These are phyloP conservation scores for Megalonaias nervosa DNA, from an alignment of 1,140 invertebrate species.

Conservation along the genomic window DNA sequence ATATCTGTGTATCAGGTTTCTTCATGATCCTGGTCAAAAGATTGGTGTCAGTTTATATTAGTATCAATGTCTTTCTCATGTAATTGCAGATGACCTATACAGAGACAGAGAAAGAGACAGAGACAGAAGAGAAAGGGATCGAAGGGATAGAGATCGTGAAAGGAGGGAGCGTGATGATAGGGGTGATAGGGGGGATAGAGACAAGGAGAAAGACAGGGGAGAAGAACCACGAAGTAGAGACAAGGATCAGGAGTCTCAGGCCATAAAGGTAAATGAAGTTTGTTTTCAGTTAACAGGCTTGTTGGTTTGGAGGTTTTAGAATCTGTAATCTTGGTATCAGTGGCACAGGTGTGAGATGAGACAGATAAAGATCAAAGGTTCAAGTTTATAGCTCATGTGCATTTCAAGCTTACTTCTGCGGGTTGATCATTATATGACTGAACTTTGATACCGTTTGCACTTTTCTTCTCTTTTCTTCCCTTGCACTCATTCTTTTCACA, in stretches of 20 bases:
- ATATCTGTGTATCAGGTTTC: too few relatives aligned
- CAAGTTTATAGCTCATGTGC: too few relatives aligned
- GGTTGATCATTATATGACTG: too few relatives aligned
- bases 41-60: too few relatives aligned
- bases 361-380: too few relatives aligned
- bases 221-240: slow-evolving; percentile 53
- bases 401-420: too few relatives aligned
- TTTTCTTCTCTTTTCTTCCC: too few relatives aligned
- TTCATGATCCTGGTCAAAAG: too few relatives aligned
- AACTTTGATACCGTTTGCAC: too few relatives aligned
- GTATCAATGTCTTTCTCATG: too few relatives aligned
- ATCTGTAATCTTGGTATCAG: neutral
- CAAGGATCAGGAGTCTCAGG: slow-evolving; percentile 54
- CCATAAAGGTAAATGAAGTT: slow-evolving; percentile 57
- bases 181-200: slow-evolving; percentile 52
- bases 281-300: neutral
- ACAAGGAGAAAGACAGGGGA: slow-evolving; percentile 66
- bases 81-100: slow-evolving; percentile 2
- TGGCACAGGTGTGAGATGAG: neutral
- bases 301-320: neutral
- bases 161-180: slow-evolving; percentile 42
- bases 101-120: slow-evolving; percentile 59
- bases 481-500: too few relatives aligned
- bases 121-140: slow-evolving; percentile 60
- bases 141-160: slow-evolving; percentile 25